Base-by-base conservation (phyloP, 2,888 invertebrate genomes). In the Harmothoe impar region DNA sequence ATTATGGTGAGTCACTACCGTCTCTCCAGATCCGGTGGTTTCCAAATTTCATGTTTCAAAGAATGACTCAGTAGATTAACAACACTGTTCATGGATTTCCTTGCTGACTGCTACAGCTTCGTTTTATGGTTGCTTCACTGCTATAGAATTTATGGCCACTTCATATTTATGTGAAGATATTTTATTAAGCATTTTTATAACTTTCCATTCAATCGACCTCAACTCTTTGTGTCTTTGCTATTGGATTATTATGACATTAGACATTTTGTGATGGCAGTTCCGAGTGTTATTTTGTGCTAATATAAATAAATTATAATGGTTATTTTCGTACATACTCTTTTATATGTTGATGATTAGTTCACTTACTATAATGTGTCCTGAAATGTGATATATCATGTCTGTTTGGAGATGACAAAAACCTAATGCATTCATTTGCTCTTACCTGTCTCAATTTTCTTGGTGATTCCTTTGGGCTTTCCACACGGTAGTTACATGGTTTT, bases 241-340 rank as follows among this genome's bases (percentile, higher is more conserved):
- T 81, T 81, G 0, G 33, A 81, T 81, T 81, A 81, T n/a, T 81
- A 35, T 81, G 81, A 81, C 81, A 81, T 81, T 81, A 81, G 15
- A 17, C 20, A 25, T 77, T 77, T 29, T 77, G 81, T 35, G 35
- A 81, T 81, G 81, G 17, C 43, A 10, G 43, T 43, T 33, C 5
- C 15, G 15, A 23, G 10, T 81, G 33, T 81, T 81, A 15, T 35
- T n/a, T 81, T 81, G 33, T 81, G 81, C 81, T 81, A 81, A 33
- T 35, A 81, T 81, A 81, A 23, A 35, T n/a, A 23, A 10, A 81
- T n/a, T 81, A 81, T 81, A 15, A 81, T 81, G 81, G 33, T 81
- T 81, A 81, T 33, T 81, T 81, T 81, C 81, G 15, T 81, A 81
- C 35, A 81, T 81, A 81, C 81, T 81, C 31, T 81, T 81, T 81